Evolutionary conservation across 2,113 vertebrate species (phyloP).

Genomic region (Atherinomorus stipes): DNA sequence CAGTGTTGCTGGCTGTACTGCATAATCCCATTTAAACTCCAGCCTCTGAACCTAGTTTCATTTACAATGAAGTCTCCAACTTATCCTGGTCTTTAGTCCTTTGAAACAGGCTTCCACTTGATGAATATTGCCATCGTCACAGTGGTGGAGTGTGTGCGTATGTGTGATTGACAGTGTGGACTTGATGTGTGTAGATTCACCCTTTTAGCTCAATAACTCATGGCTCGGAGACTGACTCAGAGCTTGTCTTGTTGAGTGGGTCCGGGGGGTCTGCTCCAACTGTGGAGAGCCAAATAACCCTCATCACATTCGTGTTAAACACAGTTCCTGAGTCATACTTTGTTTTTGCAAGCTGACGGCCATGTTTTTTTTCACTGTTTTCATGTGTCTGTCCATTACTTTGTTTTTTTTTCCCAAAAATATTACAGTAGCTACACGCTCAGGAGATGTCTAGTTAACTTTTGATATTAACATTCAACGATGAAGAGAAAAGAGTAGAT

Average conservation of each 20-base stretch:
- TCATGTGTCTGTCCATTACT: too few relatives aligned
- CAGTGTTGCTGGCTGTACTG: constrained; percentile 42
- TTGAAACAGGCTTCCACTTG: constrained; percentile 29
- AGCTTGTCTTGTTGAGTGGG: constrained; percentile 9
- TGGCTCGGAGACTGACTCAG: constrained; percentile 4
- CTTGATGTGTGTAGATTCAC: constrained; percentile 14
- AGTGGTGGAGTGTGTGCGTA: neutral
- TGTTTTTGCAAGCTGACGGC: constrained; percentile 12
- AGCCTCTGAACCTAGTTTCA: constrained; percentile 20
- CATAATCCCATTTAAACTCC: constrained; percentile 44
- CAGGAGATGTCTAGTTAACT: too few relatives aligned
- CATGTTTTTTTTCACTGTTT: neutral
- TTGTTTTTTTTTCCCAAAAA: too few relatives aligned
- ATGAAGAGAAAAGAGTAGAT: too few relatives aligned
- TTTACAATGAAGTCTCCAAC: constrained; percentile 40
- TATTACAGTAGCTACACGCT: too few relatives aligned
- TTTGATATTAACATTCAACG: too few relatives aligned
- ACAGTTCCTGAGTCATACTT: neutral
- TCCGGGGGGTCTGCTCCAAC: constrained; percentile 3
- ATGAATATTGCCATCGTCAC: constrained; percentile 36
- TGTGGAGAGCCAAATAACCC: constrained; percentile 15
- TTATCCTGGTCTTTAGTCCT: constrained; percentile 29
- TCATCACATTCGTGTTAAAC: neutral
- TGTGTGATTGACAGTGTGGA: neutral
- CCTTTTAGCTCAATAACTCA: constrained; percentile 21